A percentile compares a stretch with the other conserved stretches of the same genome.
These are phyloP conservation scores for Bugula neritina DNA, from an alignment of 2,888 invertebrate genomes.

Conservation along the genomic window DNA sequence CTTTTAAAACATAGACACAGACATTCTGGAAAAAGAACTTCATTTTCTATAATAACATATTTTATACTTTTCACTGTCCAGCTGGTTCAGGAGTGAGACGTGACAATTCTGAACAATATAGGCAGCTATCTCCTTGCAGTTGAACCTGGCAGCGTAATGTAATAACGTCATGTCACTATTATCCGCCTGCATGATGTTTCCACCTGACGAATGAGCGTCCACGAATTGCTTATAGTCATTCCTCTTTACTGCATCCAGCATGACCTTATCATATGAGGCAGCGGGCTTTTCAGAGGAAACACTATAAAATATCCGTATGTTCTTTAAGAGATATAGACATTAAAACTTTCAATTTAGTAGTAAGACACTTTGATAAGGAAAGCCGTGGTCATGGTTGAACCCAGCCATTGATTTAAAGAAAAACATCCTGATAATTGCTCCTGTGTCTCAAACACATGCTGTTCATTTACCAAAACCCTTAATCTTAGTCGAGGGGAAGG, in stretches of 20 bases:
- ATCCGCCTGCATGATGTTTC: constrained; percentile 43
- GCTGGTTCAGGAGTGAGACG: constrained; percentile 74
- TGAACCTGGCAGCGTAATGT: constrained; percentile 79
- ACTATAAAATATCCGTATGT: too few relatives aligned
- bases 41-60: background rate
- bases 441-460: too few relatives aligned
- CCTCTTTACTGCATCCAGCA: constrained; percentile 49
- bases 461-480: too few relatives aligned
- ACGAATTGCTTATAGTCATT: constrained; percentile 61
- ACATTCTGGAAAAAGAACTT: too few relatives aligned
- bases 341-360: too few relatives aligned
- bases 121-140: constrained; percentile 81
- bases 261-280: constrained; percentile 31
- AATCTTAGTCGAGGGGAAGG: too few relatives aligned
- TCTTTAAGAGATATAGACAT: too few relatives aligned
- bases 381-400: too few relatives aligned
- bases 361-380: too few relatives aligned
- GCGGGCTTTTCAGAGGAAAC: background rate
- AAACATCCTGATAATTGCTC: too few relatives aligned
- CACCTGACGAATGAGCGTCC: constrained; percentile 74
- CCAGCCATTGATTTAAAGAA: too few relatives aligned
- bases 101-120: constrained; percentile 79
- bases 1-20: too few relatives aligned
- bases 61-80: constrained; percentile 70
- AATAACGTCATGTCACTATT: constrained; percentile 75